phyloP scores from a whole-genome alignment of 2,888 invertebrate genomes.

The Barypeithes pellucidus region DNA sequence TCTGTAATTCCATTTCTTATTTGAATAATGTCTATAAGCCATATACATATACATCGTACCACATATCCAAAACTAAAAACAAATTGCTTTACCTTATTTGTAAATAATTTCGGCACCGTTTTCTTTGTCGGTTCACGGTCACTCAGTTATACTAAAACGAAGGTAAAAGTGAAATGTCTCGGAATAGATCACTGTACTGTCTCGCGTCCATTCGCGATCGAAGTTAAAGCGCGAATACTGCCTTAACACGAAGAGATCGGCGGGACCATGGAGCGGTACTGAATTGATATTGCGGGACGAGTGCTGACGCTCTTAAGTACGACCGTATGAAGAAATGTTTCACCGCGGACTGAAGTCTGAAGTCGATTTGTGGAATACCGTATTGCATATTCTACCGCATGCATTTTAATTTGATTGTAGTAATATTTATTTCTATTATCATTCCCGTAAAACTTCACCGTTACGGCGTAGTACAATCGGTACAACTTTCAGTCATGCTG shows the following conservation, averaged over 20 bases:
- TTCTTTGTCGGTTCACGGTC: slow-evolving; percentile 52
- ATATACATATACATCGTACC: too few species aligned
- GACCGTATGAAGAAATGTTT: slow-evolving; percentile 31
- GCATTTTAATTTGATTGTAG: slow-evolving; percentile 15
- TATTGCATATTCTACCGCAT: slow-evolving; percentile 20
- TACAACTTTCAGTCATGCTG: too few species aligned
- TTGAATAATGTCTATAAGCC: too few species aligned
- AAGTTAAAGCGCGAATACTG: slow-evolving; percentile 62
- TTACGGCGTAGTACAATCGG: too few species aligned
- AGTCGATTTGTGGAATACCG: slow-evolving; percentile 20
- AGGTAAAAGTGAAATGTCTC: slow-evolving; percentile 64
- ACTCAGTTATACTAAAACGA: slow-evolving; percentile 55
- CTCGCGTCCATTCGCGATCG: slow-evolving; percentile 63
- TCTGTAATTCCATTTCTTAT: too few species aligned
- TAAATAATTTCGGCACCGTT: slow-evolving; percentile 49
- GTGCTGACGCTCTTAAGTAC: slow-evolving; percentile 29
- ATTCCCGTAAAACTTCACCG: too few species aligned
- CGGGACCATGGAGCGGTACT: slow-evolving; percentile 20
- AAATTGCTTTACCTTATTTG: slow-evolving; percentile 46
- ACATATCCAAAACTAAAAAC: too few species aligned
- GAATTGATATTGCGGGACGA: neutral
- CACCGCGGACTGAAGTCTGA: slow-evolving; percentile 17
- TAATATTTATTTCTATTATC: slow-evolving; percentile 22
- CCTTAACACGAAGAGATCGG: slow-evolving; percentile 36
- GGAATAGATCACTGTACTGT: slow-evolving; percentile 58